Evolutionary conservation across 1,140 invertebrate genomes (phyloP), one percentile per base, ranked within the genome.

Genomic region (Heliconius eleuchia): DNA sequence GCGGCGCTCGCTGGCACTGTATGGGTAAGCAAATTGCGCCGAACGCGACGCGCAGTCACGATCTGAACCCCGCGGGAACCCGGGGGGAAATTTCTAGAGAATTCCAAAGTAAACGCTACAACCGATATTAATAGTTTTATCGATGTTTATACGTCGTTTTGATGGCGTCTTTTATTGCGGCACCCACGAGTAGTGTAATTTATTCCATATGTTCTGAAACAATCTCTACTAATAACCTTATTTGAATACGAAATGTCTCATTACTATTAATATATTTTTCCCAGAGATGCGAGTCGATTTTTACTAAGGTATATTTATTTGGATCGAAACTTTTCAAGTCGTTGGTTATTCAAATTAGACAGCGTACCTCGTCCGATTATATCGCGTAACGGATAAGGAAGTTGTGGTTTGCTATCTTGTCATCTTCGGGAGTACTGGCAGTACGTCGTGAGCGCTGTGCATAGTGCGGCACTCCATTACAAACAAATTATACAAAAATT

Each of bases 11-110:
- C 86, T 82, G 83, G 87, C 88, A 87, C 87, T 91, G 90, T 93
- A 92, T 92, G 91, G 90, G 88, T 92, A 93, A 92, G 92, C 92
- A 94, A 94, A 94, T 94, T 94, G 92, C 92, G 85, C 82, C 85
- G 89, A 86, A 89, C 89, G 88, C 89, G 91, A 91, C 89, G 86
- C 87, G 85, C 80, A 91, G 92, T 94, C 92, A 94, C 92, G 92
- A 94, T 89, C 86, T 92, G 87, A 94, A 94, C 92, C 88, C 90
- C 89, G 86, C 91, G 89, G 89, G 88, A 92, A 91, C 90, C 86
- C 89, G 86, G 34, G 42, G 42, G 88, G 89, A 88, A 88, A 91
- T 87, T 92, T 92, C 90, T 91, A 89, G 84, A 91, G 89, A 92
- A 94, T 94, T 94, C 91, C 92, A 88, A 89, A 87, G 88, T 93